phyloP scores from a whole-genome alignment of 2,888 invertebrate genomes.

The Cataglyphis altisquamis region DNA sequence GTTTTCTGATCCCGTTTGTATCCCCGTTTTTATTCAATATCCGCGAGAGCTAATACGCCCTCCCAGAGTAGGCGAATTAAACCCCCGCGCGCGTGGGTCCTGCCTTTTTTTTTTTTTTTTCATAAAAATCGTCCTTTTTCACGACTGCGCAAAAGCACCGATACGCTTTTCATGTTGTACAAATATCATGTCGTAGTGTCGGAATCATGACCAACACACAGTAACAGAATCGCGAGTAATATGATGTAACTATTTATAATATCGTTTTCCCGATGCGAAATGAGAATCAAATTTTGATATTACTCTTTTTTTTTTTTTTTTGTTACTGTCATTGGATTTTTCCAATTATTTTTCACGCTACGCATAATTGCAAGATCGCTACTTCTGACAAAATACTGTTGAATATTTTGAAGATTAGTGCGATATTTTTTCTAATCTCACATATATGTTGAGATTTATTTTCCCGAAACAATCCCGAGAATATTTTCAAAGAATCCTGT shows the following conservation, averaged over 20 bases:
- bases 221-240: constrained; percentile 40
- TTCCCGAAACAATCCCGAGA: constrained; percentile 13
- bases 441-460: constrained; percentile 12
- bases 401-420: constrained; percentile 13
- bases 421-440: constrained; percentile 10
- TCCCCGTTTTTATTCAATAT: constrained; percentile 40
- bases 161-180: constrained; percentile 34
- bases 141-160: not conserved
- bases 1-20: constrained; percentile 35
- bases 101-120: not conserved
- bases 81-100: not conserved
- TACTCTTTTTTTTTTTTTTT: not conserved
- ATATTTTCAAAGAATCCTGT: constrained; percentile 10
- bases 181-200: constrained; percentile 23
- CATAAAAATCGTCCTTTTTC: constrained; percentile 29
- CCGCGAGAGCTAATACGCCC: constrained; percentile 16
- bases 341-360: not conserved
- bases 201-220: constrained; percentile 16
- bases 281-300: constrained; percentile 17
- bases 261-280: constrained; percentile 12
- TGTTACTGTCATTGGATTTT: not conserved
- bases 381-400: not conserved
- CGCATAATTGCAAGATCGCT: not conserved
- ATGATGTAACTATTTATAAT: constrained; percentile 1
- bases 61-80: constrained; percentile 40